These are phyloP conservation scores for Tragulus kanchil DNA, from an alignment of 2,113 vertebrate genomes.

Conservation along the genomic window DNA sequence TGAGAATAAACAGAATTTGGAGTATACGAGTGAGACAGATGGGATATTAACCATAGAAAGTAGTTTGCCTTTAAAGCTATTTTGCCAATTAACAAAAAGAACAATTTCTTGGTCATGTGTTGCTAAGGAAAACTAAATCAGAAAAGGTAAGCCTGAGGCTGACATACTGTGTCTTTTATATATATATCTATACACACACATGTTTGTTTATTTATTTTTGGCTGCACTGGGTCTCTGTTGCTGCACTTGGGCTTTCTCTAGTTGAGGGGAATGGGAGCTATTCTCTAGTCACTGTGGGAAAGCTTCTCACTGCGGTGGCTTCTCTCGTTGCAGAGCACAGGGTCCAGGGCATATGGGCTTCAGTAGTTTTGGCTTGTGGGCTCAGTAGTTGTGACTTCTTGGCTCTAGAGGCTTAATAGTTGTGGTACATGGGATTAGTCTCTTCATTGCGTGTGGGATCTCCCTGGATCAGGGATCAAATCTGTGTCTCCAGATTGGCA, in stretches of 20 bases:
- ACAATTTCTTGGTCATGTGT: background rate
- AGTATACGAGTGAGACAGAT: background rate
- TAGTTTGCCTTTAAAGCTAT: background rate
- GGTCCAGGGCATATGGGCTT: background rate
- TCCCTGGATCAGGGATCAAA: background rate
- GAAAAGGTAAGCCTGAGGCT: background rate
- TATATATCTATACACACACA: background rate
- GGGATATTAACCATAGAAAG: background rate
- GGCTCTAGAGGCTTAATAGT: background rate
- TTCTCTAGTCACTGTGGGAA: background rate
- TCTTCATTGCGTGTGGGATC: background rate
- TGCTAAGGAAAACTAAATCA: background rate
- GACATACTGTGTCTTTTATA: background rate
- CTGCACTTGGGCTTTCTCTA: background rate
- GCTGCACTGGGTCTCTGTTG: background rate
- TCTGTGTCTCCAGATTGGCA: background rate
- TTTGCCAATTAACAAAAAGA: background rate
- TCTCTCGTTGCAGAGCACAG: background rate
- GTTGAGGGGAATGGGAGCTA: background rate
- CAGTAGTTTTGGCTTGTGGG: background rate
- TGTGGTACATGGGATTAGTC: background rate
- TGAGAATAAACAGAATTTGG: background rate
- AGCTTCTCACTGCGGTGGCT: background rate
- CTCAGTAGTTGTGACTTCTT: background rate
- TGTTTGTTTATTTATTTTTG: background rate